phyloP scores from a whole-genome alignment of 2,113 vertebrate genomes.

The Colistium nudipinnis region DNA sequence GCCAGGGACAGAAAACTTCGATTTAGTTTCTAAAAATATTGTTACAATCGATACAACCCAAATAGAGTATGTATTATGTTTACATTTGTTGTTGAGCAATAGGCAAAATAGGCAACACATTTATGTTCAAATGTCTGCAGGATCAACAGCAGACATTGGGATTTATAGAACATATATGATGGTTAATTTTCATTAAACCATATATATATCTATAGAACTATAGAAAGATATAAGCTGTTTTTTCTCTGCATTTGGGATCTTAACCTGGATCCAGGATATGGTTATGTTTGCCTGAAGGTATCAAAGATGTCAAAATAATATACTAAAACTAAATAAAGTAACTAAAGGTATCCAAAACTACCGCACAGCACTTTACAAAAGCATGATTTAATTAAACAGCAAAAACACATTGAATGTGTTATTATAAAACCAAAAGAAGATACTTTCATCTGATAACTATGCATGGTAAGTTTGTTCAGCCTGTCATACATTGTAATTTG shows the following conservation, averaged over 20 bases:
- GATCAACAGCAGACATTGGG: background rate
- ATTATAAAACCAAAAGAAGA: conserved; percentile 45
- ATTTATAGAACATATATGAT: background rate
- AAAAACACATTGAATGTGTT: conserved; percentile 26
- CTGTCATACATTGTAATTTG: background rate
- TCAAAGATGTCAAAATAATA: background rate
- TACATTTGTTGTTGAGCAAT: background rate
- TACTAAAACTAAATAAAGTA: background rate
- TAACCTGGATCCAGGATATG: background rate
- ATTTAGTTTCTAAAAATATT: background rate
- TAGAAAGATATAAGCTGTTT: no score
- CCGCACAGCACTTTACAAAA: conserved; percentile 48
- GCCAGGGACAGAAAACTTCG: background rate
- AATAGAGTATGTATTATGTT: background rate
- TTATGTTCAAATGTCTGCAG: background rate
- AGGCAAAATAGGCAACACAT: no score
- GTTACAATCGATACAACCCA: background rate
- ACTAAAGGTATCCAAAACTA: background rate
- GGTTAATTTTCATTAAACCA: background rate
- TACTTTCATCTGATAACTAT: conserved; percentile 23
- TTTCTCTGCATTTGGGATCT: background rate
- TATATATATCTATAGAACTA: no score
- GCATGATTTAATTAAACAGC: conserved; percentile 60
- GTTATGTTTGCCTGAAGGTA: background rate
- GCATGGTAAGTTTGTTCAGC: conserved; percentile 28